A percentile compares a stretch with the other conserved stretches of the same genome.
phyloP scores from a whole-genome alignment of 2,113 vertebrate genomes.

The Coreoperca whiteheadi region DNA sequence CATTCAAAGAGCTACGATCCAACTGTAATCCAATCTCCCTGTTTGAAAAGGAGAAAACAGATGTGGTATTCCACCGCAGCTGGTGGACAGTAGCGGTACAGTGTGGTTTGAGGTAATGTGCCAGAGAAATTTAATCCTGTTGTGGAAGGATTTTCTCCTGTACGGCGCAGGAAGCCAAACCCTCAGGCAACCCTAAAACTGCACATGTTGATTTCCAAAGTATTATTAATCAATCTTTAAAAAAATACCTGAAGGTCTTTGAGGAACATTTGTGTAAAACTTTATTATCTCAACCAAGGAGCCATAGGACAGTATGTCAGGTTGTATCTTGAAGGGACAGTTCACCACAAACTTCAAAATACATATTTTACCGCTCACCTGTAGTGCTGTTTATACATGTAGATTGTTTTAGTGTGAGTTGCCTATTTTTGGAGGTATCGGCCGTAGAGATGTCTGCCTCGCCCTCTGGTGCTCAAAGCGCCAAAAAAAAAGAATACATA shows the following conservation, averaged over 20 bases:
- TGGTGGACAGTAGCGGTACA: slow-evolving; percentile 10
- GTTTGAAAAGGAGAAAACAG: slow-evolving; percentile 33
- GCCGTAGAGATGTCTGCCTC: too few species aligned
- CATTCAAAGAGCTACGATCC: neutral
- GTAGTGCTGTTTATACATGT: too few species aligned
- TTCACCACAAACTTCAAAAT: neutral
- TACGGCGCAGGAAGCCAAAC: slow-evolving; percentile 19
- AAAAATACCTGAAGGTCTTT: neutral
- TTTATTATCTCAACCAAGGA: too few species aligned
- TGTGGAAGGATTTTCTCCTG: slow-evolving; percentile 32
- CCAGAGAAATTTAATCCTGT: slow-evolving; percentile 41
- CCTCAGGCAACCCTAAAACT: neutral
- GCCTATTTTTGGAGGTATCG: too few species aligned
- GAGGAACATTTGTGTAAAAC: neutral
- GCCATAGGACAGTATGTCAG: too few species aligned
- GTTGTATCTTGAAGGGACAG: too few species aligned
- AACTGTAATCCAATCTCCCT: slow-evolving; percentile 38
- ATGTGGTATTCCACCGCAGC: neutral
- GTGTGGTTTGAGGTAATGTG: slow-evolving; percentile 32
- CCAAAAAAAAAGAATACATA: too few species aligned
- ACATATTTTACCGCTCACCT: neutral
- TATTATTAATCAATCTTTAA: neutral
- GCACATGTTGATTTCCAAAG: neutral
- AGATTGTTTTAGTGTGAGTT: too few species aligned
- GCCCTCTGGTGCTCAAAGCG: too few species aligned